phyloP scores from a whole-genome alignment of 2,888 invertebrate genomes.

The Tenodera sinensis region DNA sequence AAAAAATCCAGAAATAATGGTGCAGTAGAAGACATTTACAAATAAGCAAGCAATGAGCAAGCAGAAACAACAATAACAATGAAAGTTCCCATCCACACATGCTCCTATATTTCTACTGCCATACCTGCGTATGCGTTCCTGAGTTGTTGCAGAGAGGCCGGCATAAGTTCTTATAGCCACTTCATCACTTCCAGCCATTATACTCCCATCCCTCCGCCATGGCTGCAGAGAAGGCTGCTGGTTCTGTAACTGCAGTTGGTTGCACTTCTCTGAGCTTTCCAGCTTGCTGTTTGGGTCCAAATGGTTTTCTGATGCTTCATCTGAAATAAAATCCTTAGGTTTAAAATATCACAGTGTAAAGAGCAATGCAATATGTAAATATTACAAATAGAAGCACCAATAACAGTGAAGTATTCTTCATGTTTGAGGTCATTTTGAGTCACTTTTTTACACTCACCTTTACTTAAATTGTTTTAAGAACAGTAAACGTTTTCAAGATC shows the following conservation, averaged over 20 bases:
- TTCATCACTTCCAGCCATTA: conserved; percentile 40
- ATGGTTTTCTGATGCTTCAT: not conserved
- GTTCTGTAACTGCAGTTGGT: conserved; percentile 19
- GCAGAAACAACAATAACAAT: not conserved
- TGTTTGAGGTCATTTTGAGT: too few relatives aligned
- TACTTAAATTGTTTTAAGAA: too few relatives aligned
- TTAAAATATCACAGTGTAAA: too few relatives aligned
- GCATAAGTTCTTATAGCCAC: conserved; percentile 56
- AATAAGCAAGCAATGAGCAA: conserved; percentile 4
- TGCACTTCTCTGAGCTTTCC: not conserved
- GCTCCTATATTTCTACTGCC: not conserved
- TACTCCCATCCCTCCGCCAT: not conserved
- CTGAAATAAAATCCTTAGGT: not conserved
- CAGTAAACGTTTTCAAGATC: too few relatives aligned
- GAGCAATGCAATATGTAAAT: too few relatives aligned
- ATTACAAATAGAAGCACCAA: too few relatives aligned
- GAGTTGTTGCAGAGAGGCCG: conserved; percentile 56
- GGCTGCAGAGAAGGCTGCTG: not conserved
- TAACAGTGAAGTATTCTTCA: too few relatives aligned
- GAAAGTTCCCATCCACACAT: not conserved
- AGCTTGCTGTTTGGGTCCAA: not conserved
- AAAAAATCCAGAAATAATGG: not conserved
- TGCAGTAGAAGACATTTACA: not conserved
- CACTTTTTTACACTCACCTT: too few relatives aligned
- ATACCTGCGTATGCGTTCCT: conserved; percentile 58